Base-by-base conservation (phyloP, 2,888 invertebrate species). In the Ommatoiulus sabulosus region DNA sequence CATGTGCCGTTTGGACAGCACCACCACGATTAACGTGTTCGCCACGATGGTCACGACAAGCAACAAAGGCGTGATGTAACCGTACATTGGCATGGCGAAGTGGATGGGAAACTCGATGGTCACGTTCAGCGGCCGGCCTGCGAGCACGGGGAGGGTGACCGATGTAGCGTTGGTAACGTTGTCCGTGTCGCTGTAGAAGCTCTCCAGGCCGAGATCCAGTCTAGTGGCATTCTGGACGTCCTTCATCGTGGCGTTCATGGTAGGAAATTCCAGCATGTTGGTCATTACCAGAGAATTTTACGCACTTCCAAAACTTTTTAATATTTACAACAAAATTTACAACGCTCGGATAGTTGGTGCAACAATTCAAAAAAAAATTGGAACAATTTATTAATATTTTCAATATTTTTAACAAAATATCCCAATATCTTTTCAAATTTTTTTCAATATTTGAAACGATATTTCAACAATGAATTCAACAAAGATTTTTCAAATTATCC, bases 1-100 rank as follows among this genome's bases (percentile, higher is more conserved):
- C 98, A 98, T 98, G 93, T 98, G 97, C 57, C 96, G 94, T 90
- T 97, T 96, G 89, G 97, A 96, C 52, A 98, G 94, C 0, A 98
- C 98, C 57, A 98, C 95, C 17, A 98, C 97, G 90, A 98, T 97
- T 10, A 98, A 93, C 0, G 97, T 96, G 93, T 98, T 98, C 86
- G 97, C 97, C 3, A 97, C 94, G n/a, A 97, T 95, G 0, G 98
- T 98, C 46, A 97, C 94, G 44, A 97, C 94, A 17, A 98, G 94
- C 63, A 98, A 94, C 91, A 97, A 95, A 0, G 98, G 98, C 92
- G 97, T 95, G 90, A 96, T 94, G 93, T 96, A 95, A 90, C 96
- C 96, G 92, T 96, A 95, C 92, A 96, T 94, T 44, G 96, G 95
- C 89, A 95, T 94, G 0, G 95, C 95, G 92, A 95, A 92, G 88